A percentile compares a stretch with the other conserved stretches of the same genome.
phyloP scores from a whole-genome alignment of 2,888 invertebrate species.

The Sisyra nigra region DNA sequence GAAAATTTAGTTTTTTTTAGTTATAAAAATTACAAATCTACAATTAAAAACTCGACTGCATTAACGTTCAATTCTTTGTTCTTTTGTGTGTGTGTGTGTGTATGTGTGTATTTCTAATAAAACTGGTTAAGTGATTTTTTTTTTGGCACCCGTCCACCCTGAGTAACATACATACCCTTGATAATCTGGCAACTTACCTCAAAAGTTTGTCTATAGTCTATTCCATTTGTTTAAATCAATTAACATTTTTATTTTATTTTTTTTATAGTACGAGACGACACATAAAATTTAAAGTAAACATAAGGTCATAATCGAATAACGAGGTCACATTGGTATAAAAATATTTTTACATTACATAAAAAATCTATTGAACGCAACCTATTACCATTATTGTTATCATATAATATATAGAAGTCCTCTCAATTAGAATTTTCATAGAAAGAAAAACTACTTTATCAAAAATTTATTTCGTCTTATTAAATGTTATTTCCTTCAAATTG shows the following conservation, averaged over 20 bases:
- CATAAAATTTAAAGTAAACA: background rate
- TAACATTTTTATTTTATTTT: no score
- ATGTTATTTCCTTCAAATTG: background rate
- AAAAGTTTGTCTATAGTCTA: background rate
- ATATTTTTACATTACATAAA: no score
- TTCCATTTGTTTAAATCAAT: background rate
- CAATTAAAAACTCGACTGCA: background rate
- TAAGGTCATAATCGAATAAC: background rate
- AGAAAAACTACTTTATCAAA: conserved; percentile 1
- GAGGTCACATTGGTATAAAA: no score
- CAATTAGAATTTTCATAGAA: no score
- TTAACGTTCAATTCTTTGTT: background rate
- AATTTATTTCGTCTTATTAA: background rate
- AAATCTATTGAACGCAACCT: no score
- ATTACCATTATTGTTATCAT: no score
- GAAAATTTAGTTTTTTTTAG: background rate
- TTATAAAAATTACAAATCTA: conserved; percentile 2
- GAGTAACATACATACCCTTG: conserved; percentile 5
- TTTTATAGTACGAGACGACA: background rate
- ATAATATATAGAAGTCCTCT: no score
- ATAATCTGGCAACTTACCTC: background rate
- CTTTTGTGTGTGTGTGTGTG: no score
- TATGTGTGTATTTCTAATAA: no score
- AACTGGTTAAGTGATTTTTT: background rate
- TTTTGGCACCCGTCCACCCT: conserved; percentile 9